Conservation (phyloP, 2,113 vertebrate genomes). For the Xiphias gladius region DNA sequence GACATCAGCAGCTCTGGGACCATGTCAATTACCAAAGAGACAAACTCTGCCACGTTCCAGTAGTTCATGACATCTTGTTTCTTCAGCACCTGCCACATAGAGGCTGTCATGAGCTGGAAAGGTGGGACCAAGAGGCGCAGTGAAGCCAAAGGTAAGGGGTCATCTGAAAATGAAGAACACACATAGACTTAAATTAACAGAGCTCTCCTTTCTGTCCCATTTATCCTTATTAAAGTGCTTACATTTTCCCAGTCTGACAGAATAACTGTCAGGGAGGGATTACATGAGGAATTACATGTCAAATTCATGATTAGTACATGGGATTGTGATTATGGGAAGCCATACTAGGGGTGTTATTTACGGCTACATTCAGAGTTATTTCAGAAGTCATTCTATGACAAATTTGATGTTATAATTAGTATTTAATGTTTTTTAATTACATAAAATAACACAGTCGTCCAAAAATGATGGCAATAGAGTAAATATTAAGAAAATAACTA, state of each 20-base stretch:
- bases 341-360: neutral
- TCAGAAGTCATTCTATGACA: neutral
- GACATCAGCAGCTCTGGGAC: constrained; percentile 82
- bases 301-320: neutral
- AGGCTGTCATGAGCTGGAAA: constrained; percentile 80
- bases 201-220: neutral
- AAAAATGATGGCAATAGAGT: neutral
- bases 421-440: neutral
- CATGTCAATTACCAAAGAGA: constrained; percentile 71
- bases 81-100: constrained; percentile 80
- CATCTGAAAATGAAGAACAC: constrained; percentile 39
- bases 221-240: neutral
- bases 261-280: too few species aligned
- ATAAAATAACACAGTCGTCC: neutral
- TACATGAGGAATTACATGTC: too few species aligned
- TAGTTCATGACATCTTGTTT: constrained; percentile 70
- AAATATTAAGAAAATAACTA: neutral
- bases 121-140: constrained; percentile 77
- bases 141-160: constrained; percentile 53
- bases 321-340: neutral
- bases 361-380: neutral
- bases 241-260: neutral
- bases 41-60: constrained; percentile 81
- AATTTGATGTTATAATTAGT: neutral
- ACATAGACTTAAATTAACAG: neutral